phyloP scores from a whole-genome alignment of 2,797 vertebrate species.

The Sebastes cheni region DNA sequence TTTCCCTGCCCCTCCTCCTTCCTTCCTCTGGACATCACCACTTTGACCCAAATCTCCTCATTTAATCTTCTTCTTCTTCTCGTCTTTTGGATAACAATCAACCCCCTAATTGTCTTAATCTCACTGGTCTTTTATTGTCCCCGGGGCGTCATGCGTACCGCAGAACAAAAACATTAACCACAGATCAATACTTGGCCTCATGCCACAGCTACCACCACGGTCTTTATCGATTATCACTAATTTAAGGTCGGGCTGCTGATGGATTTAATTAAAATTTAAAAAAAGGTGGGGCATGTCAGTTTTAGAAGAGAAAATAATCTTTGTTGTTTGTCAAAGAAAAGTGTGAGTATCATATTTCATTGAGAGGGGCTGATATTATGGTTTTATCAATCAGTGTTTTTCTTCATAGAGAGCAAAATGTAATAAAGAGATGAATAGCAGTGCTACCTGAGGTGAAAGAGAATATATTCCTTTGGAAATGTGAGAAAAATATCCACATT shows the following conservation, averaged over 20 bases:
- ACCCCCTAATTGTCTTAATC: slow-evolving; percentile 82
- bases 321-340: background rate
- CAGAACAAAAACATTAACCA: slow-evolving; percentile 63
- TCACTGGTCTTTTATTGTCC: slow-evolving; percentile 72
- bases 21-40: slow-evolving; percentile 64
- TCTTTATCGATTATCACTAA: slow-evolving; percentile 35
- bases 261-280: slow-evolving; percentile 46
- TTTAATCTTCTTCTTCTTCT: slow-evolving; percentile 82
- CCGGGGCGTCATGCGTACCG: slow-evolving; percentile 5
- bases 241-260: slow-evolving; percentile 6
- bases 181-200: slow-evolving; percentile 68
- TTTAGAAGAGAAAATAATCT: background rate
- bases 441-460: background rate
- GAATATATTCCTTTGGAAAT: background rate
- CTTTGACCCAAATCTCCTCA: slow-evolving; percentile 84
- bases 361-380: background rate
- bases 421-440: background rate
- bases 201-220: slow-evolving; percentile 5
- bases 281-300: background rate
- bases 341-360: background rate
- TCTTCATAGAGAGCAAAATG: background rate
- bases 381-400: background rate
- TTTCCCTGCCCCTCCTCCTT: slow-evolving; percentile 24
- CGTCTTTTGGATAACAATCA: slow-evolving; percentile 75
- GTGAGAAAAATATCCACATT: background rate